These are phyloP conservation scores for Peromyscus polionotus DNA, from an alignment of 2,113 vertebrate species.

Conservation along the genomic window DNA sequence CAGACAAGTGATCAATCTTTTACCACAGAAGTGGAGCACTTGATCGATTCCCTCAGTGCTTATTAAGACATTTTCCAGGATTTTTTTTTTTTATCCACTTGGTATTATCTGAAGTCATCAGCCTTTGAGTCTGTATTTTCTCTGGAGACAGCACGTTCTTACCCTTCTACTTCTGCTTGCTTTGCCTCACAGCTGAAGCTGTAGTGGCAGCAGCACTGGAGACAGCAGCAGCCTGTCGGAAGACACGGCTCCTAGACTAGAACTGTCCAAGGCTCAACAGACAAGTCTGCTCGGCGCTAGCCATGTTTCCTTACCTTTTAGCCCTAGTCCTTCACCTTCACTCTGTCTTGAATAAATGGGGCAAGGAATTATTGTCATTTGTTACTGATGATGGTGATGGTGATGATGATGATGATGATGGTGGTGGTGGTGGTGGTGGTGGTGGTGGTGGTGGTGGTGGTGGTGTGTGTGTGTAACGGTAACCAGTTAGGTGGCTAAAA, in stretches of 20 bases:
- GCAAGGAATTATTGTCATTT: background rate
- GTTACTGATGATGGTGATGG: background rate
- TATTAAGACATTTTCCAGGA: background rate
- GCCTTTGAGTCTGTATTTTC: constrained; percentile 21
- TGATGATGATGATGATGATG: too few relatives aligned
- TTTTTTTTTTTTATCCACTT: background rate
- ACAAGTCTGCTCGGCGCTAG: background rate
- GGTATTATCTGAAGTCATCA: background rate
- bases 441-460: too few relatives aligned
- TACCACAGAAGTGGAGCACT: background rate
- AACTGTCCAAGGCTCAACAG: background rate
- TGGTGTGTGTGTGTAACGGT: background rate
- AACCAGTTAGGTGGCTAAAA: background rate
- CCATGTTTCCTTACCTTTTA: background rate
- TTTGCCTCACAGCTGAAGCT: background rate
- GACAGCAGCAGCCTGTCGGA: background rate
- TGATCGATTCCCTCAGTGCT: background rate
- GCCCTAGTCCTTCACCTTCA: background rate
- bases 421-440: background rate
- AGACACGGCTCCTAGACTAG: background rate
- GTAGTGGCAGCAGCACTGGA: background rate
- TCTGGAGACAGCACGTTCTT: constrained; percentile 46
- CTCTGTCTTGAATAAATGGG: background rate
- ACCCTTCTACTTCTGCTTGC: background rate
- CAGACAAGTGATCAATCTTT: background rate